Percentiles rank a stretch among this genome's conserved stretches.
These are phyloP conservation scores for Plagodis pulveraria DNA, from an alignment of 2,888 invertebrate species.

Conservation along the genomic window DNA sequence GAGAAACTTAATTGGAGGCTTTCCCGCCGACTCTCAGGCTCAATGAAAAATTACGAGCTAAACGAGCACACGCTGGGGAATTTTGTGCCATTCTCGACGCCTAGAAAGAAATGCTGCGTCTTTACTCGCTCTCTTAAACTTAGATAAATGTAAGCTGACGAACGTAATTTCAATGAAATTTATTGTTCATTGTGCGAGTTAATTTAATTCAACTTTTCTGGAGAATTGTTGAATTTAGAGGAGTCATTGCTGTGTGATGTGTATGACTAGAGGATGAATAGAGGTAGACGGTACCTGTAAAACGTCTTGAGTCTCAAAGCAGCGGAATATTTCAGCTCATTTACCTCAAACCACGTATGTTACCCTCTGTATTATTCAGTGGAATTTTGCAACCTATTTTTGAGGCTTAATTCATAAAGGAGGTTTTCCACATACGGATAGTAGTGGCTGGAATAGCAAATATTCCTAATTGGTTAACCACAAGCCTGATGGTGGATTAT, in stretches of 20 bases:
- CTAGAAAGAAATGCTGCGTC: slow-evolving; percentile 71
- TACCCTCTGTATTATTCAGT: slow-evolving; percentile 21
- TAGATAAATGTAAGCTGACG: slow-evolving; percentile 73
- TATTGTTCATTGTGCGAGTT: slow-evolving; percentile 63
- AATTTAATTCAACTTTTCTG: slow-evolving; percentile 58
- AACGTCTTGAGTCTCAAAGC: slow-evolving; percentile 19
- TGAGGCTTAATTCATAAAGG: slow-evolving; percentile 14
- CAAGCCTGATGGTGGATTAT: slow-evolving; percentile 62
- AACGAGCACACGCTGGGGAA: slow-evolving; percentile 82
- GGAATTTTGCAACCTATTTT: slow-evolving; percentile 17
- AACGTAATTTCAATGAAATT: slow-evolving; percentile 71
- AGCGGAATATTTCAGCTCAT: slow-evolving; percentile 18
- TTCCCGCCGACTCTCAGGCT: slow-evolving; percentile 78
- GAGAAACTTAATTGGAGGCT: slow-evolving; percentile 85
- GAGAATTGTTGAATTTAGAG: slow-evolving; percentile 40
- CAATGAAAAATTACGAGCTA: slow-evolving; percentile 85
- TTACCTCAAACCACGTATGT: slow-evolving; percentile 17
- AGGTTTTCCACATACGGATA: slow-evolving; percentile 23
- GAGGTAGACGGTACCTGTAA: slow-evolving; percentile 11
- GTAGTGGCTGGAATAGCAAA: slow-evolving; percentile 37
- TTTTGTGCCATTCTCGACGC: slow-evolving; percentile 70
- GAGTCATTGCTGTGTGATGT: slow-evolving; percentile 20
- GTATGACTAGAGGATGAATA: slow-evolving; percentile 16
- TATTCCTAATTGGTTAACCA: slow-evolving; percentile 70
- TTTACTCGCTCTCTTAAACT: slow-evolving; percentile 63